Evolutionary conservation across 64 coral and sea anemone species (phyloP), one percentile per base, ranked within the genome.

Genomic region (Montipora sp.): DNA sequence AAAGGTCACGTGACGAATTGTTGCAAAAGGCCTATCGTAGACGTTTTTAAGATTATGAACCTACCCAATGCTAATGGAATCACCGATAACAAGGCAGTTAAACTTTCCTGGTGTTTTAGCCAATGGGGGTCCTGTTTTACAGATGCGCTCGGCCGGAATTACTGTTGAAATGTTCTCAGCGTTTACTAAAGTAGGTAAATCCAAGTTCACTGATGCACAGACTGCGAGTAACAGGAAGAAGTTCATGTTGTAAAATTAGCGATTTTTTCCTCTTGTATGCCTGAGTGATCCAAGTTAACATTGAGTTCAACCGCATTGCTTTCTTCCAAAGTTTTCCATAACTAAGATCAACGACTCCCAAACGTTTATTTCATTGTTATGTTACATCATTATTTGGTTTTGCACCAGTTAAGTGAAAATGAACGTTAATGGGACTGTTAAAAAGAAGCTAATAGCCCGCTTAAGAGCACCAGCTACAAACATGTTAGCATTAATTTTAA

Each of bases 1-100:
- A 36, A 36, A 36, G 1, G 36, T 36, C 36, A 36, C 1, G 36
- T 36, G 36, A 36, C 36, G 36, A 36, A 36, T 36, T 36, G 36
- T 36, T 36, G 36, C 36, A 36, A 36, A 36, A 36, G 36, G 36
- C 36, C 36, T 36, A 36, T 36, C 36, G 36, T 36, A 36, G 36
- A 36, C 36, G 36, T 36, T 36, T 36, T 36, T 36, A 36, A 36
- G 1, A 36, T 36, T 57, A 57, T 11, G 53, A 57, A 57, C 53
- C 7, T 57, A 57, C 53, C 53, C 53, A 8, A 8, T 57, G 53
- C 53, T 57, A 18, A 96, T 87, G 22, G 95, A 96, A 74, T 96
- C 95, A 16, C 92, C 95, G 44, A 96, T 96, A 18, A 96, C 81
- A n/a, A 96, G 92, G 47, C 95, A 96, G 73, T 88, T 94, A 7